Conservation (phyloP, 2,797 vertebrate genomes). For the Todus mexicanus region DNA sequence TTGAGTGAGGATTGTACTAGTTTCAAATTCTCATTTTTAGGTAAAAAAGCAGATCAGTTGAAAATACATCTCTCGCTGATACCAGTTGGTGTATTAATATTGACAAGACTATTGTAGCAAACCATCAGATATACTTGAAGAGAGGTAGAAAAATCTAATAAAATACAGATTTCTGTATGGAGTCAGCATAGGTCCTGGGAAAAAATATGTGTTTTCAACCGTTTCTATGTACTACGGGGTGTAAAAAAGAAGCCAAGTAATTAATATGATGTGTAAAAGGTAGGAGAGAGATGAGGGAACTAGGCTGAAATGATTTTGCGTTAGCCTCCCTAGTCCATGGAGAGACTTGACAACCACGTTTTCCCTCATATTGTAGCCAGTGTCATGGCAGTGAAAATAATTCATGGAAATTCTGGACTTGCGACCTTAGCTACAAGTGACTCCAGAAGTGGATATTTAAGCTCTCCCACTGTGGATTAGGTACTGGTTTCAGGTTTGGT, state of each 20-base stretch:
- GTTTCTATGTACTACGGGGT: not conserved
- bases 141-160: not conserved
- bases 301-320: not conserved
- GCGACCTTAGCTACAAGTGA: not conserved
- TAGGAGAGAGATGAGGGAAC: not conserved
- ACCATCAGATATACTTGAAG: not conserved
- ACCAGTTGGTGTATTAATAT: not conserved
- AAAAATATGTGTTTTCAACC: not conserved
- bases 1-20: not conserved
- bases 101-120: not conserved
- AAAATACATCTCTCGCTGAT: not conserved
- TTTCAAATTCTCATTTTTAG: not conserved
- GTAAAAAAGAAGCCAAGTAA: not conserved
- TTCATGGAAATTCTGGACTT: not conserved
- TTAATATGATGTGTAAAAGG: not conserved
- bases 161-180: not conserved
- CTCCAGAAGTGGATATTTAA: not conserved
- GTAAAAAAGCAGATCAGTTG: not conserved
- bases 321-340: not conserved
- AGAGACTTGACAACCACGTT: not conserved
- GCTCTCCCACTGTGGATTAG: not conserved
- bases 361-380: not conserved
- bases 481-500: not conserved
- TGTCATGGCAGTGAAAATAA: not conserved
- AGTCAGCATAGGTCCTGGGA: not conserved